Base-by-base conservation (phyloP, 2,888 invertebrate genomes). In the Amiota minor region DNA sequence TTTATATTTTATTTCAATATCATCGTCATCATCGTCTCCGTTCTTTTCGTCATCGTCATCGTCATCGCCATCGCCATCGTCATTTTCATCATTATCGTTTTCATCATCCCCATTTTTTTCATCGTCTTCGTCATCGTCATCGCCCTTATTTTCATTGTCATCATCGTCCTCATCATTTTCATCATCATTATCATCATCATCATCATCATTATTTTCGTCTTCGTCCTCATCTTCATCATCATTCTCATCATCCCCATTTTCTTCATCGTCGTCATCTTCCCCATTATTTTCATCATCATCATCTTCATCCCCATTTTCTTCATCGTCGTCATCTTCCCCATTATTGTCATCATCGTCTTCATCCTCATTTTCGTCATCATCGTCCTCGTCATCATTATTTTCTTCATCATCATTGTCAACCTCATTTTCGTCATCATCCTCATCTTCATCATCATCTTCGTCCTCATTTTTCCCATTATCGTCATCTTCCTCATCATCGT, bases 371-470 rank as follows among this genome's bases (percentile, higher is more conserved):
- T 90, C 82, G 45, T 82, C 79, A 0, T 72, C 86, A 10, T 90
- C 86, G 77, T 91, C 90, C 72, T 90, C 90, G 78, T 90, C 89
- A 62, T 78, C 89, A 64, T 91, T 88, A 47, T 90, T 88, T 45
- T 90, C 88, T 55, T 90, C 78, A 56, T 72, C 65, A 9, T 74
- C 88, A 74, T 89, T 88, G 80, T 74, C 79, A 72, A 90, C 88
- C 69, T 89, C 88, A 64, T 90, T 81, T 46, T 82, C 79, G 0
- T 74, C 86, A 10, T 90, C 86, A 77, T 91, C 90, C 67, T 91
- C 89, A 59, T 91, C 89, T 70, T 74, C 67, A 18, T 75, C 68
- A 45, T 73, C 68, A 10, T 70, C 53, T 90, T 88, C 73, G 6
- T 78, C 75, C 1, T 77, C 75, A 11, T 79, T 89, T 67, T 91